phyloP scores from a whole-genome alignment of 2,797 vertebrate genomes.

The Sebastes trivittatus region DNA sequence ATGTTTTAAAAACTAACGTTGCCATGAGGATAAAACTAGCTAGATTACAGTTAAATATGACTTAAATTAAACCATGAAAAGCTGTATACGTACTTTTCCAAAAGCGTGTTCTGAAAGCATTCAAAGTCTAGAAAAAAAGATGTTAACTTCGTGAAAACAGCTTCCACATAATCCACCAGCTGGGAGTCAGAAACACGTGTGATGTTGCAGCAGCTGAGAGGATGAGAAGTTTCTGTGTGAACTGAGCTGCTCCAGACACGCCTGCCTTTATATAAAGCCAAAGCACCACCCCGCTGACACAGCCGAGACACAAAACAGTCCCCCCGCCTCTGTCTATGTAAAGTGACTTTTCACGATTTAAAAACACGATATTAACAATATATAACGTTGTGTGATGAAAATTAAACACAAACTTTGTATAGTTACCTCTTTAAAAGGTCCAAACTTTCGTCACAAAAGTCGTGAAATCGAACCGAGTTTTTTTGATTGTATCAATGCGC shows the following conservation, averaged over 20 bases:
- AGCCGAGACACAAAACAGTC: conserved; percentile 51
- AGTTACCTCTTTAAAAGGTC: not conserved
- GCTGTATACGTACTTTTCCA: conserved; percentile 8
- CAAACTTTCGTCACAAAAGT: not conserved
- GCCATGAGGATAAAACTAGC: not conserved
- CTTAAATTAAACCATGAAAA: not conserved
- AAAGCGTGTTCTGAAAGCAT: conserved; percentile 43
- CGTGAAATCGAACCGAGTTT: not conserved
- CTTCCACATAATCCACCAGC: conserved; percentile 64
- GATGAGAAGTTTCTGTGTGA: conserved; percentile 16
- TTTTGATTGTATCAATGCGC: conserved; percentile 72
- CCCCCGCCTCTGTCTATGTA: not conserved
- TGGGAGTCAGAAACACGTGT: not conserved
- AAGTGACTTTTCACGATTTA: fast-evolving
- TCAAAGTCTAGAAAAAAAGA: conserved; percentile 50
- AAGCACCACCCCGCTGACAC: conserved; percentile 60
- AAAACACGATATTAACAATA: not conserved
- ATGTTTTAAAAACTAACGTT: not conserved
- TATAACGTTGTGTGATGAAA: fast-evolving
- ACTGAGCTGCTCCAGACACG: conserved; percentile 24
- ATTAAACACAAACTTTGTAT: not conserved
- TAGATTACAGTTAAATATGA: not conserved
- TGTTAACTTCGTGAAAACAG: conserved; percentile 46
- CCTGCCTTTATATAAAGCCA: conserved; percentile 75
- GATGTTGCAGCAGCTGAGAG: not conserved